These are phyloP conservation scores for Chirona hameri DNA, from an alignment of 2,888 invertebrate genomes.

Conservation along the genomic window DNA sequence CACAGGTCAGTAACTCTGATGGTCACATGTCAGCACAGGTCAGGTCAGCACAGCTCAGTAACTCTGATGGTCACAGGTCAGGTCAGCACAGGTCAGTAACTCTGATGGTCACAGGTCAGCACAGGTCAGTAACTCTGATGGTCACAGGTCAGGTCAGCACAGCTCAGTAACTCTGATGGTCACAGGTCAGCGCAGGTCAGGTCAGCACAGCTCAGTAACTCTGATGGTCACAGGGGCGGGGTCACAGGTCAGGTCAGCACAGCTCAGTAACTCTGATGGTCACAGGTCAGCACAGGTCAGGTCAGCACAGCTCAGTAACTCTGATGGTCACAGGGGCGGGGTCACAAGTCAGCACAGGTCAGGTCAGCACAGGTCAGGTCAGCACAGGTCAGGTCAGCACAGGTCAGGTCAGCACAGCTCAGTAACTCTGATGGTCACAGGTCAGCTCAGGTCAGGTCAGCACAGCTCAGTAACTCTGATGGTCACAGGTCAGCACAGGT, in stretches of 20 bases:
- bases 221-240: neutral
- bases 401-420: neutral
- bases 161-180: too few relatives aligned
- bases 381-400: neutral
- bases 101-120: neutral
- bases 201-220: neutral
- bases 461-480: too few relatives aligned
- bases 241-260: neutral
- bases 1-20: neutral
- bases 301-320: neutral
- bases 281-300: neutral
- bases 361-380: neutral
- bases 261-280: too few relatives aligned
- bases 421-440: neutral
- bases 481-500: neutral
- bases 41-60: too few relatives aligned
- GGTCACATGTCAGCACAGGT: neutral
- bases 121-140: too few relatives aligned
- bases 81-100: neutral
- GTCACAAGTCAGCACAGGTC: too few relatives aligned
- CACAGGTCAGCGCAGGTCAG: neutral
- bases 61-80: neutral
- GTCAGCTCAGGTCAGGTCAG: neutral
- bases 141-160: too few relatives aligned
- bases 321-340: neutral